A percentile compares a stretch with the other conserved stretches of the same genome.
Evolutionary conservation across 2,113 vertebrate species (phyloP).

Genomic region (Podiceps cristatus): DNA sequence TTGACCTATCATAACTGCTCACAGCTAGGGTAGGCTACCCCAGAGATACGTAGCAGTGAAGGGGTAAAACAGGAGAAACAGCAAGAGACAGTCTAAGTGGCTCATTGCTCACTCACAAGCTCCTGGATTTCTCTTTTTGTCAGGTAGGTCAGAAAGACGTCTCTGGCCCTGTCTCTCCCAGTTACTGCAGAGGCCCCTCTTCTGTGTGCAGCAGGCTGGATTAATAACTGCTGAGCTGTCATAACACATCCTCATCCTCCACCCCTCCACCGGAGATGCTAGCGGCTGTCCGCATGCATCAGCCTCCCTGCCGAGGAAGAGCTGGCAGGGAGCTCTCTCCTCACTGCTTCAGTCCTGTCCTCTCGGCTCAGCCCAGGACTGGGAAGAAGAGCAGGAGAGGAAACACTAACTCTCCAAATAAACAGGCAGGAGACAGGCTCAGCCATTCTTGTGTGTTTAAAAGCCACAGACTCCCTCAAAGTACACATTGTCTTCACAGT

Average conservation of each 20-base stretch:
- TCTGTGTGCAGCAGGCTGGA: background rate
- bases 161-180: background rate
- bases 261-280: background rate
- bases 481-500: background rate
- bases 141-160: background rate
- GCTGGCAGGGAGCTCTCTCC: background rate
- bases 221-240: background rate
- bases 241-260: background rate
- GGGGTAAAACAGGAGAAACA: background rate
- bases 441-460: background rate
- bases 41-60: rapidly evolving
- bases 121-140: background rate
- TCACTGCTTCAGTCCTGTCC: background rate
- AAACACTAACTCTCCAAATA: background rate
- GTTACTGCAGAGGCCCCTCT: background rate
- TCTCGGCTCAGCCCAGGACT: background rate
- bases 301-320: background rate
- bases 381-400: background rate
- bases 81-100: rapidly evolving
- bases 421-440: background rate
- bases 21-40: background rate
- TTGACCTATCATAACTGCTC: background rate
- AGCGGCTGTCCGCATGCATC: background rate
- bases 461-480: background rate
- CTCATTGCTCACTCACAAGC: background rate